Evolutionary conservation across 2,113 vertebrate species (phyloP).

Genomic region (Alosa alosa): DNA sequence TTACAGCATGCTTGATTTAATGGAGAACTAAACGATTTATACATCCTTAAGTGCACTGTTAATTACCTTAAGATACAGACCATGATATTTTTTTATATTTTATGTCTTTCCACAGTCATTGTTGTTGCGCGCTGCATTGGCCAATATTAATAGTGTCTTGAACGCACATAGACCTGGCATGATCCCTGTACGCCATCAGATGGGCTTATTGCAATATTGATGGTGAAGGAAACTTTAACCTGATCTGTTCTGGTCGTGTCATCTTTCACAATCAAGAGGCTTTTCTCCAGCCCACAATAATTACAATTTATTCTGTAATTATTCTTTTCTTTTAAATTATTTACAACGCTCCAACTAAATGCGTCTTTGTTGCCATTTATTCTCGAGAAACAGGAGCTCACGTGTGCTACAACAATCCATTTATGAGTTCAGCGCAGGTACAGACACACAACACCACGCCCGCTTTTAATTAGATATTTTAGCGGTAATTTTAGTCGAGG

Average conservation of each 20-base stretch:
- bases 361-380: conserved; percentile 68
- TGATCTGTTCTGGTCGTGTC: conserved; percentile 65
- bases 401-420: conserved; percentile 50
- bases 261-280: conserved; percentile 67
- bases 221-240: conserved; percentile 62
- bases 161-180: background rate
- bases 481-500: conserved; percentile 66
- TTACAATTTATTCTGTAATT: conserved; percentile 91
- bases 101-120: background rate
- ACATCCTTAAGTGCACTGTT: background rate
- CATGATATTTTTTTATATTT: background rate
- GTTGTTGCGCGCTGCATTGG: background rate
- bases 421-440: conserved; percentile 41
- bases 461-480: conserved; percentile 68
- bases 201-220: conserved; percentile 71
- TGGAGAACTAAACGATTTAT: background rate
- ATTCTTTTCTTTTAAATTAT: conserved; percentile 89
- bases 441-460: conserved; percentile 43
- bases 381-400: conserved; percentile 70
- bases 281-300: conserved; percentile 71
- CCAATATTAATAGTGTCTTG: background rate
- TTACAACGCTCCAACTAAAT: conserved; percentile 71
- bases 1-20: background rate
- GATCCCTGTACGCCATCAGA: background rate
- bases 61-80: background rate